A percentile compares a stretch with the other conserved stretches of the same genome.
Evolutionary conservation across 2,113 vertebrate genomes (phyloP).

Genomic region (Colossoma macropomum): DNA sequence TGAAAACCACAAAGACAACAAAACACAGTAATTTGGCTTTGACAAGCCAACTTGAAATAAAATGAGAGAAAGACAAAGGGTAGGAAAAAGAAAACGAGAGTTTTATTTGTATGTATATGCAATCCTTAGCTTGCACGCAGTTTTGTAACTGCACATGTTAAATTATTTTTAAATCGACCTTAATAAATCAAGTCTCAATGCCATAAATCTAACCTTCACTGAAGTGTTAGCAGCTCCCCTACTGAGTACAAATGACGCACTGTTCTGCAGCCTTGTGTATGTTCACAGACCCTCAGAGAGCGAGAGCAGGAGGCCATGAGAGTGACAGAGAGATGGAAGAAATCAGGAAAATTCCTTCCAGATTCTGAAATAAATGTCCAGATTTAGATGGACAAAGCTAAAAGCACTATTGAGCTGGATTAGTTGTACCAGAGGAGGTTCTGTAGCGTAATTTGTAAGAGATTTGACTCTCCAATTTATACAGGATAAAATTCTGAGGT

Average conservation of each 20-base stretch:
- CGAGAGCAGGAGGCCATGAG: background rate
- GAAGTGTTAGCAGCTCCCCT: background rate
- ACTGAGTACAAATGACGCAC: slow-evolving; percentile 26
- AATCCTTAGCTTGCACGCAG: too few species aligned
- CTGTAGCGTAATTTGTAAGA: background rate
- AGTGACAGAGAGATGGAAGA: background rate
- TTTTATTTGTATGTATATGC: too few species aligned
- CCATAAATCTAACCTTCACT: background rate
- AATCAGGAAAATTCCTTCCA: slow-evolving; percentile 34
- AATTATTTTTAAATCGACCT: background rate
- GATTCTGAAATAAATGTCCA: slow-evolving; percentile 24
- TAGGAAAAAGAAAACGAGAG: slow-evolving; percentile 44
- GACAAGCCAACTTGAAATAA: background rate
- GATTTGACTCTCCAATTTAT: background rate
- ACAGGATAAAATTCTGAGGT: too few species aligned
- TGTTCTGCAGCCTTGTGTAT: background rate
- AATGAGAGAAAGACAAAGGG: background rate
- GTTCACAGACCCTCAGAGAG: background rate
- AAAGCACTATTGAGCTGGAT: background rate
- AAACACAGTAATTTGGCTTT: too few species aligned
- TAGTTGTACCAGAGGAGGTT: background rate
- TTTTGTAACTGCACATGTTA: background rate
- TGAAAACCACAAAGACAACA: too few species aligned
- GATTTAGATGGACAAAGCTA: slow-evolving; percentile 17
- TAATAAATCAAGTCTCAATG: slow-evolving; percentile 4